Conservation (phyloP, 1,140 invertebrate species). For the Pachyrhynchus sulphureomaculatus region DNA sequence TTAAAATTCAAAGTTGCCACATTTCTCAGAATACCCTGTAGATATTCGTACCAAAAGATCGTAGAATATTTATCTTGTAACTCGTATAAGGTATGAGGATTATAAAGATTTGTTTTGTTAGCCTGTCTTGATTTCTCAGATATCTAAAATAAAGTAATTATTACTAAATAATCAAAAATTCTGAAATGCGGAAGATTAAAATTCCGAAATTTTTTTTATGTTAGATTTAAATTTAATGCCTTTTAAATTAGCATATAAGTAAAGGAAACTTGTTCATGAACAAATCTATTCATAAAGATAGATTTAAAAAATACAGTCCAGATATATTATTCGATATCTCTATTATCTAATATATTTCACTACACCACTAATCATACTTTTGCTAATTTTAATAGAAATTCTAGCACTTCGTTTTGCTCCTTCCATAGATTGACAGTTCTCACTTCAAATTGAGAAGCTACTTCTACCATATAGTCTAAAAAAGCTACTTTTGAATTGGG, state of each 20-base stretch:
- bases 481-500: conserved; percentile 52
- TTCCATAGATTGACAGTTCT: conserved; percentile 62
- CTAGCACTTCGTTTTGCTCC: conserved; percentile 79
- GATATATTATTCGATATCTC: too few relatives aligned
- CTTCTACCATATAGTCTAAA: conserved; percentile 79
- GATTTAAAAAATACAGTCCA: too few relatives aligned
- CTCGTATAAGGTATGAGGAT: conserved; percentile 78
- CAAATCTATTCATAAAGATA: too few relatives aligned
- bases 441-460: conserved; percentile 82
- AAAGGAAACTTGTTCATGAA: too few relatives aligned
- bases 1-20: conserved; percentile 62
- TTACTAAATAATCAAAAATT: too few relatives aligned
- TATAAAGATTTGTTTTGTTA: conserved; percentile 70
- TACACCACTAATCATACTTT: too few relatives aligned
- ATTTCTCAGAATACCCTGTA: conserved; percentile 69
- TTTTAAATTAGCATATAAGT: too few relatives aligned
- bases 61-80: conserved; percentile 69
- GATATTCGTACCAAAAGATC: conserved; percentile 71
- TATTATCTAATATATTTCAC: too few relatives aligned
- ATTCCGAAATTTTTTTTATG: neutral
- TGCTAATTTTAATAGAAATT: conserved; percentile 87
- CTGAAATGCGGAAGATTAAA: too few relatives aligned
- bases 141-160: conserved; percentile 19
- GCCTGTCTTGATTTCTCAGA: conserved; percentile 23
- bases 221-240: neutral